Conservation (phyloP, 2,888 invertebrate species). For the Clunio marinus region DNA sequence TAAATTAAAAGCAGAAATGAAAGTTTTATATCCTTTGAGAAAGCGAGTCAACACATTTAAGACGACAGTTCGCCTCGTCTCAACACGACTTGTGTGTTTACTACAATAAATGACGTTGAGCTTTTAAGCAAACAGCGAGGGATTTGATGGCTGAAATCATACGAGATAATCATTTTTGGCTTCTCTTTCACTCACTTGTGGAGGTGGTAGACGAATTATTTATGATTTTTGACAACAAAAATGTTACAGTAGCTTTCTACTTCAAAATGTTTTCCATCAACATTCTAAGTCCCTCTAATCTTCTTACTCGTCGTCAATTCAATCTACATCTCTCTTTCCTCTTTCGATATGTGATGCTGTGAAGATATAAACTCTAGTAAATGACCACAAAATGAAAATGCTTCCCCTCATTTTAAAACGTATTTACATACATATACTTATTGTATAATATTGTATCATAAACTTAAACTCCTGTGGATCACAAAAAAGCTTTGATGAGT, state of each 20-base stretch:
- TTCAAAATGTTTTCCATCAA: too few relatives aligned
- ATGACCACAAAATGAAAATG: conserved; percentile 18
- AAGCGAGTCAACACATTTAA: neutral
- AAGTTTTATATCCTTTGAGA: conserved; percentile 21
- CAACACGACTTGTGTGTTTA: conserved; percentile 25
- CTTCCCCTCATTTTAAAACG: neutral
- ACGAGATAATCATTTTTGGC: conserved; percentile 30
- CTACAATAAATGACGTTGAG: conserved; percentile 31
- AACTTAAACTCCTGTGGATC: conserved; percentile 4
- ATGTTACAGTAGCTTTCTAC: too few relatives aligned
- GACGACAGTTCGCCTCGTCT: neutral
- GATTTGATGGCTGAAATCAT: neutral
- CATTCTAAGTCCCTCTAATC: conserved; percentile 3
- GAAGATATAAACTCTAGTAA: conserved; percentile 5
- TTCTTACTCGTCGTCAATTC: neutral
- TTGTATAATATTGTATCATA: neutral
- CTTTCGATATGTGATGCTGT: neutral
- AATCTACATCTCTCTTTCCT: neutral
- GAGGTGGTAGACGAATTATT: neutral
- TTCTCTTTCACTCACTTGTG: conserved; percentile 5
- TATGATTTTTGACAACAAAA: conserved; percentile 30
- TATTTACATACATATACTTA: too few relatives aligned
- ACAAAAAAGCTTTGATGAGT: neutral
- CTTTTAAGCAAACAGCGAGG: conserved; percentile 18
- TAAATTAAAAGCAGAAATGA: conserved; percentile 18